A percentile compares a stretch with the other conserved stretches of the same genome.
Evolutionary conservation across 2,888 invertebrate species (phyloP).

Genomic region (Girardia tigrina): DNA sequence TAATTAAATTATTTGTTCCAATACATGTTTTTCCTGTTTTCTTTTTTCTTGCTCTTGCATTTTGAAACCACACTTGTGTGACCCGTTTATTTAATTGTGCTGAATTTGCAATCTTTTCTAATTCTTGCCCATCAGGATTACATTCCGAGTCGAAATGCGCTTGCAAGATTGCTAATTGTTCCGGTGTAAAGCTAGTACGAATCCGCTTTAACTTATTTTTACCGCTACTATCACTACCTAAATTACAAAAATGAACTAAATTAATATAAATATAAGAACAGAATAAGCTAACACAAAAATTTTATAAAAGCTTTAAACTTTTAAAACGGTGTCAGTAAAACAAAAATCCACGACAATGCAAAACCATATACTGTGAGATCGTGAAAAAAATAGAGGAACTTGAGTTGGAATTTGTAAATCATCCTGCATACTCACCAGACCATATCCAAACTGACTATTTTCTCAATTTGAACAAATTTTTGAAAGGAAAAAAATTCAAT

Average conservation of each 20-base stretch:
- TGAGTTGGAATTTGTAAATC: too few relatives aligned
- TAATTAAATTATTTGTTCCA: background rate
- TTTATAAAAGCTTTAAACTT: too few relatives aligned
- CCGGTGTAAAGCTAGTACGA: conserved; percentile 36
- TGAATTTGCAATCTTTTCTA: conserved; percentile 35
- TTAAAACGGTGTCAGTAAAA: too few relatives aligned
- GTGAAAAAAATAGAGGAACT: too few relatives aligned
- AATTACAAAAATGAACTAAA: background rate
- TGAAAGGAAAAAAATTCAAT: too few relatives aligned
- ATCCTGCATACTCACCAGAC: too few relatives aligned
- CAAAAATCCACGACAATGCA: too few relatives aligned
- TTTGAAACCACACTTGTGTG: conserved; percentile 37
- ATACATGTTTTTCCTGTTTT: conserved; percentile 26
- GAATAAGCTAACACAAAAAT: too few relatives aligned
- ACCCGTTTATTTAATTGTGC: conserved; percentile 37
- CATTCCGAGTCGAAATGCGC: conserved; percentile 33
- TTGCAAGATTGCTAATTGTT: conserved; percentile 36
- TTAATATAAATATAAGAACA: background rate
- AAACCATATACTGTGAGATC: too few relatives aligned
- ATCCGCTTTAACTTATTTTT: conserved; percentile 33
- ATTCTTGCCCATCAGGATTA: conserved; percentile 36
- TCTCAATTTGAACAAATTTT: too few relatives aligned
- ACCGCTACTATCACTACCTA: conserved; percentile 26
- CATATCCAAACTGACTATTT: too few relatives aligned
- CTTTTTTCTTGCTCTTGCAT: conserved; percentile 37